Evolutionary conservation across 2,888 invertebrate genomes (phyloP).

Genomic region (Sarcophaga caerulescens): DNA sequence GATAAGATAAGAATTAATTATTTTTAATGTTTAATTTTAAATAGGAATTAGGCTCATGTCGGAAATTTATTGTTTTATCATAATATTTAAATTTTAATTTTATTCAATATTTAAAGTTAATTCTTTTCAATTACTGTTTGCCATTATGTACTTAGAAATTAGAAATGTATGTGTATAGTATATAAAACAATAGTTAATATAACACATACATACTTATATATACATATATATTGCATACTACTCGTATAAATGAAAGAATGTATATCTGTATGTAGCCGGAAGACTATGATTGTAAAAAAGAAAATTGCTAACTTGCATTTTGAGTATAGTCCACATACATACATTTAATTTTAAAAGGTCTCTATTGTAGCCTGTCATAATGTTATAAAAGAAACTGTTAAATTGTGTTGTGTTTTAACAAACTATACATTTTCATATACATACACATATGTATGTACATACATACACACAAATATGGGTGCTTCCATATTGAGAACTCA

Average conservation of each 20-base stretch:
- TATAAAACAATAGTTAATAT: no score
- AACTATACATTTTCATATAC: not conserved
- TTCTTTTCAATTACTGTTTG: no score
- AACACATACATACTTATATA: not conserved
- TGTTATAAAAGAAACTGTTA: conserved; percentile 39
- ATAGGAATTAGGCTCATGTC: no score
- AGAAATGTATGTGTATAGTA: no score
- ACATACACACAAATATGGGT: not conserved
- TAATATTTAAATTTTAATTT: no score
- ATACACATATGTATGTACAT: conserved; percentile 1
- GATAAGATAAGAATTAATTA: no score
- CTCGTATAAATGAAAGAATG: not conserved
- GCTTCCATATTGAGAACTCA: no score
- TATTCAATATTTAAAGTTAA: no score
- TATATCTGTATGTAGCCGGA: conserved; percentile 12
- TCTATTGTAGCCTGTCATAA: conserved; percentile 44
- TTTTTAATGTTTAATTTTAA: no score
- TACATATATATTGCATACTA: not conserved
- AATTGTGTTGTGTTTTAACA: conserved; percentile 33
- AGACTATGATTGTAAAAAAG: not conserved
- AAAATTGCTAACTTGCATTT: conserved; percentile 45
- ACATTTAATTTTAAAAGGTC: conserved; percentile 32
- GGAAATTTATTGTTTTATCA: no score
- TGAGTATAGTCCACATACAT: not conserved
- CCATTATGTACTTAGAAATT: no score